Conservation (phyloP, 2,113 vertebrate species). For the Danio rerio region GRCz12tu NC_133195.1:23361001-23361500, state of each 20-base stretch:
- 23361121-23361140: background rate
- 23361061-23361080: no score
- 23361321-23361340: no score
- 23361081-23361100: no score
- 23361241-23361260: background rate
- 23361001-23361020: no score
- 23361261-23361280: background rate
- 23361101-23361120: no score
- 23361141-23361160: background rate
- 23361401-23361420: conserved; percentile 8
- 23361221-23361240: background rate
- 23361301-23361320: no score
- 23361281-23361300: background rate
- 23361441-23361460: conserved; percentile 70
- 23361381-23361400: no score
- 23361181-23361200: background rate
- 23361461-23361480: conserved; percentile 65
- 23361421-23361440: conserved; percentile 63
- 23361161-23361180: background rate
- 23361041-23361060: no score
- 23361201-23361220: background rate
- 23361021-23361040: no score
- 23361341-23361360: no score
- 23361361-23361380: no score
- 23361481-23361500: conserved; percentile 64